These are phyloP conservation scores for Sapayoa aenigma DNA, from an alignment of 2,113 vertebrate genomes.

Conservation along the genomic window DNA sequence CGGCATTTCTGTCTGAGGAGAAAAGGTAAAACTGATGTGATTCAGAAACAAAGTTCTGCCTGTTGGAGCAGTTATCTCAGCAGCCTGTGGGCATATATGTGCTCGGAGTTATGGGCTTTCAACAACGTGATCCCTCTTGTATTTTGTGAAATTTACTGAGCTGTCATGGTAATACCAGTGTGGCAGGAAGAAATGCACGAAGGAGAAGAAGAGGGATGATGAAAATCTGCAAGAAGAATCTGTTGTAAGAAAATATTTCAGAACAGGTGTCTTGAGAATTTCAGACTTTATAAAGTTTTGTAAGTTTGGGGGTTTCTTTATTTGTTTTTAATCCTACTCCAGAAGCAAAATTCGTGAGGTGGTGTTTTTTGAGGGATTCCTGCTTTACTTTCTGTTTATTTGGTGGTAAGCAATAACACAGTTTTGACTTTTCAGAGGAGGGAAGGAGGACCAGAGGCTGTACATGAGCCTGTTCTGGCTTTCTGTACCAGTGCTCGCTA, in stretches of 20 bases:
- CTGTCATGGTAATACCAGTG: neutral
- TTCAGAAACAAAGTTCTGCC: neutral
- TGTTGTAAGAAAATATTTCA: neutral
- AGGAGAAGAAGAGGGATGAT: neutral
- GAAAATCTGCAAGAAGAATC: neutral
- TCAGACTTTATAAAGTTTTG: neutral
- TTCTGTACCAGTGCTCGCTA: neutral
- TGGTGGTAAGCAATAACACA: neutral
- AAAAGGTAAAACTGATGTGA: neutral
- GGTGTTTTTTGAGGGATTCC: neutral
- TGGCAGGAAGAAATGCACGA: conserved; percentile 10
- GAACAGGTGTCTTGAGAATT: conserved; percentile 20
- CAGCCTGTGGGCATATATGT: conserved; percentile 34
- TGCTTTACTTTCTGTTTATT: neutral
- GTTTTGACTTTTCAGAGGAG: neutral
- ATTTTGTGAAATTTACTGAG: conserved; percentile 49
- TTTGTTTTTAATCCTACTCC: conserved; percentile 20
- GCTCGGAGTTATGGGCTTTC: conserved; percentile 27
- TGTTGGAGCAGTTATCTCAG: conserved; percentile 8
- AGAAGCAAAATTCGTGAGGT: neutral
- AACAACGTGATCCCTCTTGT: conserved; percentile 37
- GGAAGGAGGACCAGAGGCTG: neutral
- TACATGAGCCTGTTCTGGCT: neutral
- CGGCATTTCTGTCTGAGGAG: neutral
- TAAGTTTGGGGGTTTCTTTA: neutral